A percentile compares a stretch with the other conserved stretches of the same genome.
Conservation (phyloP, 2,888 invertebrate species). For the Rhingia rostrata region DNA sequence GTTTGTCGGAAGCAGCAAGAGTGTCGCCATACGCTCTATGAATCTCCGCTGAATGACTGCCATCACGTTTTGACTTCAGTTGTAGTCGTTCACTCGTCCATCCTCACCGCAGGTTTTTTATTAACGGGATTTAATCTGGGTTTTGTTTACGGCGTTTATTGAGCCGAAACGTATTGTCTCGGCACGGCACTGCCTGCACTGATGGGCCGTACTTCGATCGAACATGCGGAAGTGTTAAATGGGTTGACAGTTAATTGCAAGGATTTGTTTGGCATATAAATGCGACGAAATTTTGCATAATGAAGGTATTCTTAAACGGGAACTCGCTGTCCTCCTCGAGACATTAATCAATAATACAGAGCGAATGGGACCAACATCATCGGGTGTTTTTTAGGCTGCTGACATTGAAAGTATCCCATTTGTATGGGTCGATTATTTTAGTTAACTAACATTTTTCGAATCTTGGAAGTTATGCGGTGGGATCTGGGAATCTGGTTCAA, state of each 20-base stretch:
- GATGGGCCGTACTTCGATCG: background rate
- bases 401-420: too few relatives aligned
- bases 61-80: constrained; percentile 63
- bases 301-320: too few relatives aligned
- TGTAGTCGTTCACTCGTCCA: background rate
- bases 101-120: constrained; percentile 1
- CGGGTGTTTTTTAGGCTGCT: too few relatives aligned
- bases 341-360: too few relatives aligned
- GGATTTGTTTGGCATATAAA: background rate
- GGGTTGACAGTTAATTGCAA: background rate
- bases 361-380: too few relatives aligned
- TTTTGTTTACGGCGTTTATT: constrained; percentile 29
- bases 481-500: too few relatives aligned
- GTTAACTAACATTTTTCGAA: too few relatives aligned
- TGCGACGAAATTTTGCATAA: background rate
- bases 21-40: constrained; percentile 34
- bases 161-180: background rate
- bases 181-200: constrained; percentile 7
- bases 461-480: too few relatives aligned
- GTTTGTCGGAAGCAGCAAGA: constrained; percentile 58
- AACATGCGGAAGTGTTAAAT: background rate
- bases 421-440: too few relatives aligned
- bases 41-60: constrained; percentile 60
- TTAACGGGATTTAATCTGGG: constrained; percentile 34
- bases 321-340: too few relatives aligned